phyloP scores from a whole-genome alignment of 2,888 invertebrate species.

The Pelosia muscerda region DNA sequence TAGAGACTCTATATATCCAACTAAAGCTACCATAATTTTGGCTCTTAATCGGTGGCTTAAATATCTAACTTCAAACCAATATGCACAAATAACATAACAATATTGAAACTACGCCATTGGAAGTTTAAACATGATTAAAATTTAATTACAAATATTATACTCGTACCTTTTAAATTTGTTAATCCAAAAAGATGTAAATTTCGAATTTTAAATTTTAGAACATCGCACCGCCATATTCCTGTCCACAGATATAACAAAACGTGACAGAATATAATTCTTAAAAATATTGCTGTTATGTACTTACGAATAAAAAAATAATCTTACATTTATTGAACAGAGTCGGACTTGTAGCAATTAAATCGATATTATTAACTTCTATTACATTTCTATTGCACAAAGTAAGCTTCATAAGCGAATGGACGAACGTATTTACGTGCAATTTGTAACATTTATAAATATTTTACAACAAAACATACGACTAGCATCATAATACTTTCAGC shows the following conservation, averaged over 20 bases:
- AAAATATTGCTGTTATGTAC: constrained; percentile 38
- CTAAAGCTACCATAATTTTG: constrained; percentile 1
- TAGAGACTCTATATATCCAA: background rate
- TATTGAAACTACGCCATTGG: constrained; percentile 25
- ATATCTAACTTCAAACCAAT: constrained; percentile 1
- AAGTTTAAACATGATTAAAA: constrained; percentile 29
- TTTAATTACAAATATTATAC: constrained; percentile 23
- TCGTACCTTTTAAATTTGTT: constrained; percentile 28
- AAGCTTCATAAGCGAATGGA: constrained; percentile 78
- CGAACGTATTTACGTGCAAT: constrained; percentile 61
- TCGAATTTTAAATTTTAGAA: constrained; percentile 35
- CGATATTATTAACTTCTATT: constrained; percentile 12
- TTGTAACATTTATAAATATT: constrained; percentile 51
- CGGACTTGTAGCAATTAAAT: constrained; percentile 30
- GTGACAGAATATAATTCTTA: constrained; percentile 27
- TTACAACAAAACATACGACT: constrained; percentile 72
- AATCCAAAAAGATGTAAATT: constrained; percentile 44
- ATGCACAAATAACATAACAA: constrained; percentile 24
- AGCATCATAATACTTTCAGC: constrained; percentile 83
- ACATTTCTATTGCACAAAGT: constrained; percentile 67
- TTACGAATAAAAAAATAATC: constrained; percentile 37
- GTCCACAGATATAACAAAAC: constrained; percentile 19
- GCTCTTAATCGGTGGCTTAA: no score
- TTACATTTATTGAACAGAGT: constrained; percentile 43
- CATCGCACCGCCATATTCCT: constrained; percentile 5